Base-by-base conservation (phyloP, 2,888 invertebrate genomes). In the Ypsolopha scabrella region DNA sequence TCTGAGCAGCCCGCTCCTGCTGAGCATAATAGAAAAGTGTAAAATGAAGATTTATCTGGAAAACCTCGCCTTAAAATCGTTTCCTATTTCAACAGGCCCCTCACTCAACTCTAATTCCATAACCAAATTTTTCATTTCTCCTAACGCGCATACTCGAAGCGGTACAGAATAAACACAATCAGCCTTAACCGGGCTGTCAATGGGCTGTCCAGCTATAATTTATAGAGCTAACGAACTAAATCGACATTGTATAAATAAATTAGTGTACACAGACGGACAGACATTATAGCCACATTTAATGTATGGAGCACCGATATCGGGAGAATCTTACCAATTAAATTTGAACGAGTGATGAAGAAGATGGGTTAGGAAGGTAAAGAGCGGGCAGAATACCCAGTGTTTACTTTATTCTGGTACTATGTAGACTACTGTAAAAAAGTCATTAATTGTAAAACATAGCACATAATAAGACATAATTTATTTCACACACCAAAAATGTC, bases 301-400 rank as follows among this genome's bases (percentile, higher is more conserved):
- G 49, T 48, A 34, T 61, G 65, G 68, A 69, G 69, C 71, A 65
- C 69, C 76, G 78, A 75, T 77, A 60, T 55, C 61, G 64, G 61
- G 67, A 70, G 70, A 70, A 78, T 80, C 79, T 24, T 72, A 71
- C 77, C 78, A 80, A 80, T 80, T 80, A 80, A 75, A 78, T 67
- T 61, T 69, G 63, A 60, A 71, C 68, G 67, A 63, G 69, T 72
- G 73, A 75, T 71, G 69, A 73, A 66, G 45, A 24, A 24, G 24
- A 24, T 24, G 24, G 24, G 24, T 24, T 24, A 24, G 24, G 24
- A 24, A 24, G 24, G 24, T 24, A 2, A 24, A 24, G 24, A 24
- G 24, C 24, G 24, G 24, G 24, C 24, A 24, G 4, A 24, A 24
- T 24, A 4, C 4, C 4, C 24, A 24, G 24, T 24, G 24, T 24